Evolutionary conservation across 2,888 invertebrate genomes (phyloP), one percentile per base, ranked within the genome.

Genomic region (Esperia sulphurella): DNA sequence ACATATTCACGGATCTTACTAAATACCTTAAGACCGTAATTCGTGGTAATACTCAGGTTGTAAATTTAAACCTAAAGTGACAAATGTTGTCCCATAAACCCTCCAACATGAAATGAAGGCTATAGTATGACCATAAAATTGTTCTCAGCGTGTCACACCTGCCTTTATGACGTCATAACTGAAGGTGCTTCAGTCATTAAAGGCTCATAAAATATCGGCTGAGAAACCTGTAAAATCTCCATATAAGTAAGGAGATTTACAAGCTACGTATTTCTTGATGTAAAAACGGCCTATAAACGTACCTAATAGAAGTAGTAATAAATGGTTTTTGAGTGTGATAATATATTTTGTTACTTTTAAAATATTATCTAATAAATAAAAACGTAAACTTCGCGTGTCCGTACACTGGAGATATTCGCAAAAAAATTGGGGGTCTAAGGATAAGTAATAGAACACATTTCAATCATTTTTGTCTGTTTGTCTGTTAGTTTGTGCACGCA

Each of bases 141-240:
- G 70, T 69, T 68, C 66, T 72, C 55, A 61, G 65, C 64, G 52
- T 65, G 68, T 71, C 68, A 74, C 69, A 75, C 63, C 69, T 59
- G 56, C 59, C 58, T 82, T 82, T 78, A 83, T 67, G 69, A 68
- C 58, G 63, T 52, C 46, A 49, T 62, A 62, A 65, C 66, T 57
- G 63, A 66, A 71, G 71, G 71, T 74, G 63, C 63, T 68, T 55
- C 42, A 45, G 52, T 65, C 71, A 75, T 80, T 78, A 81, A 71
- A 73, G 57, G 67, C 53, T 66, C 73, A 65, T 75, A 71, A 75
- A 77, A 45, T 47, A 48, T 51, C 40, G 46, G 39, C 46, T 48
- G 46, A 48, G 43, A 41, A 51, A 49, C 54, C 43, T 53, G 46
- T 54, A 53, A 57, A 54, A 56, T 52, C 51, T 51, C 31, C 54